Percentiles rank a stretch among this genome's conserved stretches.
These are phyloP conservation scores for Paratrypauchen microcephalus DNA, from an alignment of 2,797 vertebrate genomes.

Conservation along the genomic window DNA sequence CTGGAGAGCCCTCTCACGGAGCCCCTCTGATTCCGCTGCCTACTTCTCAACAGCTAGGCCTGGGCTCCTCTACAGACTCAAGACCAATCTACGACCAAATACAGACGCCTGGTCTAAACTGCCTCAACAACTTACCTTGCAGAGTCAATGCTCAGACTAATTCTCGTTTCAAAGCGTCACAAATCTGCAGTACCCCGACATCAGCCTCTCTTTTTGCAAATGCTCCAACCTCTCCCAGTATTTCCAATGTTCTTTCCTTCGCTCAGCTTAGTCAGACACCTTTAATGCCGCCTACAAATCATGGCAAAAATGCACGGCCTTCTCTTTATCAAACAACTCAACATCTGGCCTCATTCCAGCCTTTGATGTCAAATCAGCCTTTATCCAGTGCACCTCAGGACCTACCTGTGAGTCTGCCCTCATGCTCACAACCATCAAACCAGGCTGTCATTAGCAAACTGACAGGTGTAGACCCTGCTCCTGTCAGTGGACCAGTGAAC, in stretches of 20 bases:
- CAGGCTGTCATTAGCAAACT: slow-evolving; percentile 15
- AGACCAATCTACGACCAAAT: slow-evolving; percentile 24
- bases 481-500: slow-evolving; percentile 14
- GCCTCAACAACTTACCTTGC: slow-evolving; percentile 19
- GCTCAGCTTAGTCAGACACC: slow-evolving; percentile 23
- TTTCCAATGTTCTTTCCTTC: slow-evolving; percentile 36
- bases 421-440: slow-evolving; percentile 23
- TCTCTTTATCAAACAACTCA: slow-evolving; percentile 27
- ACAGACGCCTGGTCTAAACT: slow-evolving; percentile 33
- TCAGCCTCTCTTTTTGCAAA: slow-evolving; percentile 30
- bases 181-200: slow-evolving; percentile 17
- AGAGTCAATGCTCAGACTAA: slow-evolving; percentile 20
- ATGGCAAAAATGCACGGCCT: slow-evolving; percentile 7
- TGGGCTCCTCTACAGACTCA: slow-evolving; percentile 30
- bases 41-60: slow-evolving; percentile 41
- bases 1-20: slow-evolving; percentile 35
- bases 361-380: slow-evolving; percentile 11
- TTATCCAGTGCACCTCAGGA: slow-evolving; percentile 27
- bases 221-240: not conserved
- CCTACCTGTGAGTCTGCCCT: slow-evolving; percentile 8
- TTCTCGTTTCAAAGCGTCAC: slow-evolving; percentile 29
- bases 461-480: slow-evolving; percentile 9
- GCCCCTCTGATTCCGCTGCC: slow-evolving; percentile 20
- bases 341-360: slow-evolving; percentile 31
- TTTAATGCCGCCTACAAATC: slow-evolving; percentile 13